phyloP scores from a whole-genome alignment of 1,140 invertebrate genomes.

The Charaxes varanes region DNA sequence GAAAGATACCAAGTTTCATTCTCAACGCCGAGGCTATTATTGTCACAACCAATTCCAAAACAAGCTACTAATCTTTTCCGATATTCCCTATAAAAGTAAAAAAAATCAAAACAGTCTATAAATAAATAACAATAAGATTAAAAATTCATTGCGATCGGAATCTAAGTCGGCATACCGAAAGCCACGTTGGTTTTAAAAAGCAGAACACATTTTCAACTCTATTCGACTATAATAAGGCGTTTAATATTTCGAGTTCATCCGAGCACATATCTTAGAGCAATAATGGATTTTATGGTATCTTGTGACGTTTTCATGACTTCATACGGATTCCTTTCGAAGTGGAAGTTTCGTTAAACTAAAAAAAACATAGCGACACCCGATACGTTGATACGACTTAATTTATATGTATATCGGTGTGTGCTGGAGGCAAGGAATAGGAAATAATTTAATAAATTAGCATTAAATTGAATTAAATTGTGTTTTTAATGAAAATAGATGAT shows the following conservation, averaged over 20 bases:
- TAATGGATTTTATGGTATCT: constrained; percentile 27
- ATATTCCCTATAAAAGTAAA: no score
- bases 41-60: background rate
- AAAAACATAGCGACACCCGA: background rate
- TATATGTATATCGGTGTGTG: no score
- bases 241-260: constrained; percentile 2
- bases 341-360: constrained; percentile 6
- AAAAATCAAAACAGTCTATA: constrained; percentile 2
- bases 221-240: constrained; percentile 10
- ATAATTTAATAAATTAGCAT: no score
- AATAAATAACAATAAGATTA: constrained; percentile 5
- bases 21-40: no score
- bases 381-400: no score
- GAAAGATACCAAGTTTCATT: no score
- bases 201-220: constrained; percentile 9
- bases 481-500: no score
- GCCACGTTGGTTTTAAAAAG: background rate
- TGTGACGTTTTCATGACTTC: constrained; percentile 33
- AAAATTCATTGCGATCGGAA: constrained; percentile 7
- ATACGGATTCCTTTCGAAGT: constrained; percentile 19
- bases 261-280: constrained; percentile 24
- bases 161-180: no score
- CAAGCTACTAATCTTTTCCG: background rate
- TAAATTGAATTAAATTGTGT: no score
- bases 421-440: no score